Conservation (phyloP, 2,113 vertebrate genomes). For the Pygoscelis antarcticus region DNA sequence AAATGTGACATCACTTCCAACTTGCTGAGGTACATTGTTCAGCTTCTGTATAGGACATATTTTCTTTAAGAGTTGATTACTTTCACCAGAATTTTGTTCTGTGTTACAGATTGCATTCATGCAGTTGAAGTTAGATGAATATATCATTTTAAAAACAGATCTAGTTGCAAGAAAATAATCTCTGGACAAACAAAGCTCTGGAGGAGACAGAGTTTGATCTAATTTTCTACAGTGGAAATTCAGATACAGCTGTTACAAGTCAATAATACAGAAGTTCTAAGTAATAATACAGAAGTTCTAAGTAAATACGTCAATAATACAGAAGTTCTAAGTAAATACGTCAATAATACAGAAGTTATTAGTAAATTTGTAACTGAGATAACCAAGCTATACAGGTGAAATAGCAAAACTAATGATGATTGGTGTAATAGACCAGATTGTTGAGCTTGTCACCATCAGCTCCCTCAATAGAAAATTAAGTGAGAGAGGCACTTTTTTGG, state of each 20-base stretch:
- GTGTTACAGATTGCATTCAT: neutral
- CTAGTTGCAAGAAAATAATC: neutral
- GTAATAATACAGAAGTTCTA: neutral
- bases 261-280: neutral
- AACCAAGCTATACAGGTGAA: neutral
- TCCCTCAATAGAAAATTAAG: neutral
- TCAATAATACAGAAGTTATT: neutral
- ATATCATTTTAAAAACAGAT: neutral
- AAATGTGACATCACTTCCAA: neutral
- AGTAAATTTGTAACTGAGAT: neutral
- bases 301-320: neutral
- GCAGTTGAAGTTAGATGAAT: neutral
- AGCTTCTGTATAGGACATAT: neutral
- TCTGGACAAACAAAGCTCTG: neutral
- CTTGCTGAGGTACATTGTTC: neutral
- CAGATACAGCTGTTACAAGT: neutral
- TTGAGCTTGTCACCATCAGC: neutral
- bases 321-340: neutral
- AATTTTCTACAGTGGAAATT: neutral
- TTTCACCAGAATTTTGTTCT: neutral
- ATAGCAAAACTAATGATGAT: neutral
- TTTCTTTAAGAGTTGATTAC: neutral
- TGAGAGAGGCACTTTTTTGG: neutral
- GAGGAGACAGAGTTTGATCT: neutral
- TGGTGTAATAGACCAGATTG: neutral